Conservation (phyloP, 2,797 vertebrate genomes). For the Alosa sapidissima region DNA sequence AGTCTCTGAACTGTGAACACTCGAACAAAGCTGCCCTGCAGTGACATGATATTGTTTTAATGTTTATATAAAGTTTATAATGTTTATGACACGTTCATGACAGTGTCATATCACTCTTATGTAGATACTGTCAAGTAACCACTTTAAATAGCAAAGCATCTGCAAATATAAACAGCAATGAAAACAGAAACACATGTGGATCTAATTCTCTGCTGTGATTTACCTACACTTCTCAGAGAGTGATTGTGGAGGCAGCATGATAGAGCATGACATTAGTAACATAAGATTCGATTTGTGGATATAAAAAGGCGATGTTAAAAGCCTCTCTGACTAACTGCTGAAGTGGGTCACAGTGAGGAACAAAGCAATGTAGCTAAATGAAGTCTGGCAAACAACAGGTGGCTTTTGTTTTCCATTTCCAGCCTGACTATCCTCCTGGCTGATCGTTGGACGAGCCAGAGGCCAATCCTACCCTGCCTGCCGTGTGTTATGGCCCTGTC, state of each 20-base stretch:
- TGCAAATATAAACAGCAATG: neutral
- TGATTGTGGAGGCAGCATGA: neutral
- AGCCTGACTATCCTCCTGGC: neutral
- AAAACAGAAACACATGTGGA: neutral
- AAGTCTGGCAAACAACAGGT: neutral
- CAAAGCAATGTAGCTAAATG: neutral
- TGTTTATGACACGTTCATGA: too few species aligned
- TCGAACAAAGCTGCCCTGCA: neutral
- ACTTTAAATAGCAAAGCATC: neutral
- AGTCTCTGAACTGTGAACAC: neutral
- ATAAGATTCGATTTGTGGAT: neutral
- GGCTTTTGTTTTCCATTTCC: neutral
- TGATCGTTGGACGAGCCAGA: neutral
- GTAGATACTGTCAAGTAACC: too few species aligned
- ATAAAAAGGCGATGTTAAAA: neutral
- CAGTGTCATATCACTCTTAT: too few species aligned
- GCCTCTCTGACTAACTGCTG: neutral
- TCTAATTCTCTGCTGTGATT: neutral
- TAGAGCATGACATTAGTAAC: neutral
- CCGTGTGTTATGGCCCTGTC: neutral
- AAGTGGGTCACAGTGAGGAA: neutral
- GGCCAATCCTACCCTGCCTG: neutral
- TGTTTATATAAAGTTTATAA: too few species aligned
- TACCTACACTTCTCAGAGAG: neutral
- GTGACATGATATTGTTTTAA: neutral